Conservation (phyloP, 2,797 vertebrate species). For the Meda fulgida region DNA sequence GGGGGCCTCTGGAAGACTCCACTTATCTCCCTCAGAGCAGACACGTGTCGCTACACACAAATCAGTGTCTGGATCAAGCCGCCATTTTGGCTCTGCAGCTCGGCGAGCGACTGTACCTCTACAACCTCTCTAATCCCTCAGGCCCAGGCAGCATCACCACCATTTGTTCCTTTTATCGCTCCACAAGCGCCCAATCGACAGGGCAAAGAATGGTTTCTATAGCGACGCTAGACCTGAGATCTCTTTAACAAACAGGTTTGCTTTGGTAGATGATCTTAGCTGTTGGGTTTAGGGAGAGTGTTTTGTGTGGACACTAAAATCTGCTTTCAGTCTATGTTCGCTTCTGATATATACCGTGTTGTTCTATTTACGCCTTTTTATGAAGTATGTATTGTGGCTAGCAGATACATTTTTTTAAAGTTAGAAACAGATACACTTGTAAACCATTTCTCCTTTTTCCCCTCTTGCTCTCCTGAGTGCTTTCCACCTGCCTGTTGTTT, state of each 20-base stretch:
- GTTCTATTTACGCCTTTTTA: neutral
- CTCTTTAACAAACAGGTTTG: conserved; percentile 60
- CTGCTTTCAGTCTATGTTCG: conserved; percentile 14
- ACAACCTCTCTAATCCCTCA: conserved; percentile 49
- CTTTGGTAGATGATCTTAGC: conserved; percentile 32
- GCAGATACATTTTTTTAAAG: conserved; percentile 1
- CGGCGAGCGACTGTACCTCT: conserved; percentile 55
- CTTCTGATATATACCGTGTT: neutral
- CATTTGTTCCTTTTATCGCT: conserved; percentile 74
- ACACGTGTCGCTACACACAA: conserved; percentile 50
- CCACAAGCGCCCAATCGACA: conserved; percentile 57
- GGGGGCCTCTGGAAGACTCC: conserved; percentile 49
- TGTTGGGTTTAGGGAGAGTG: conserved; percentile 31
- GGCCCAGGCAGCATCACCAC: conserved; percentile 44
- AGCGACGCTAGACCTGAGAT: conserved; percentile 67
- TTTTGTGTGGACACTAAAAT: conserved; percentile 28
- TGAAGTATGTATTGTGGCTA: neutral
- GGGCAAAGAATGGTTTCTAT: conserved; percentile 77
- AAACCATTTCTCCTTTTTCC: conserved; percentile 14
- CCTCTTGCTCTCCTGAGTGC: conserved; percentile 15
- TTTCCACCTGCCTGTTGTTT: conserved; percentile 22
- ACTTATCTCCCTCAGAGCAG: conserved; percentile 47
- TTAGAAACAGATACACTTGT: conserved; percentile 20
- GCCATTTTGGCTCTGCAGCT: conserved; percentile 56
- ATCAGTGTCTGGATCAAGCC: conserved; percentile 69